These are phyloP conservation scores for Anoplopoma fimbria DNA, from an alignment of 2,113 vertebrate species.

Conservation along the genomic window DNA sequence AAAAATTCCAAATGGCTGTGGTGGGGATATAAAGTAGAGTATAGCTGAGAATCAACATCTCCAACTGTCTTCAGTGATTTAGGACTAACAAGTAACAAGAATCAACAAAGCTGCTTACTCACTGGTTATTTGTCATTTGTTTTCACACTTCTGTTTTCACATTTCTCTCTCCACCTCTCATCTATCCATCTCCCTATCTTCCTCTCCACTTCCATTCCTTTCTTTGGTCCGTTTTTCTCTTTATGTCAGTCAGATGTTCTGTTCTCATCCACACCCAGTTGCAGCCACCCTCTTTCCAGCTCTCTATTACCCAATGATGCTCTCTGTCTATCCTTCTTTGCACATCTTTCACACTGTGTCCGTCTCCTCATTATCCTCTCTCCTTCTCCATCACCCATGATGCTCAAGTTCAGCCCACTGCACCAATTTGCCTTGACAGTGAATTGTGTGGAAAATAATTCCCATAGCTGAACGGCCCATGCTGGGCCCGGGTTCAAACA, in stretches of 20 bases:
- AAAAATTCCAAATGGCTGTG: neutral
- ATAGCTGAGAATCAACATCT: constrained; percentile 23
- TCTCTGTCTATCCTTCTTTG: constrained; percentile 23
- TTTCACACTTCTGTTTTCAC: neutral
- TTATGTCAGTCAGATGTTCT: constrained; percentile 1
- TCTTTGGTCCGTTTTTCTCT: neutral
- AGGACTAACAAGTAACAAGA: constrained; percentile 25
- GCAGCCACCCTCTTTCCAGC: neutral
- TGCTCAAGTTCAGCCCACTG: constrained; percentile 54
- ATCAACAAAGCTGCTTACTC: constrained; percentile 28
- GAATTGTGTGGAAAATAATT: constrained; percentile 70
- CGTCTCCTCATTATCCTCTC: constrained; percentile 60
- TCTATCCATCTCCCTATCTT: constrained; percentile 2
- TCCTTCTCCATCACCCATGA: constrained; percentile 55
- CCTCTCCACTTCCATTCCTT: neutral
- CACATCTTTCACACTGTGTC: constrained; percentile 27
- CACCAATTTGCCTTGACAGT: constrained; percentile 67
- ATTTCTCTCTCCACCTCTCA: neutral
- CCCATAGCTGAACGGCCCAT: constrained; percentile 33
- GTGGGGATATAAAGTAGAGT: constrained; percentile 16
- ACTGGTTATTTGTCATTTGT: constrained; percentile 23
- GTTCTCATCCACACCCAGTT: neutral
- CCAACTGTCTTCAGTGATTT: constrained; percentile 30
- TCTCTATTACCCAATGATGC: constrained; percentile 29
- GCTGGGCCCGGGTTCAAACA: constrained; percentile 46